Evolutionary conservation across 2,888 invertebrate genomes (phyloP), one percentile per base, ranked within the genome.

Genomic region (Eubasilissa splendida): DNA sequence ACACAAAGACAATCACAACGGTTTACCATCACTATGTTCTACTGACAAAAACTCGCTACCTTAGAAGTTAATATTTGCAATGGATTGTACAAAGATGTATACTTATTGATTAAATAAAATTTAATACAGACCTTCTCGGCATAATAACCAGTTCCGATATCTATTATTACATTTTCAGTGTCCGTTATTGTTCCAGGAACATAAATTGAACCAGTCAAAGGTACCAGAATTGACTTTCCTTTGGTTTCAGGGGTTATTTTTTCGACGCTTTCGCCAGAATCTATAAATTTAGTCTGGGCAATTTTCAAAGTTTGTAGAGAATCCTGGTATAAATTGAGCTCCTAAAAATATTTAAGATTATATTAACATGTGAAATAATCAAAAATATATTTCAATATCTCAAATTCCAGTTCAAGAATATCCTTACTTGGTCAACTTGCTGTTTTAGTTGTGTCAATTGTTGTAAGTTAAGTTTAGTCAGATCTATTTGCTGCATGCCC

Each of bases 141-240:
- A 90, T 96, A 99, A 88, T 99, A 99, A 83, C 99, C 98, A 76
- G 99, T 99, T 75, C 99, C 99, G 86, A 99, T 95, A 88, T 99
- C 99, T 84, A 99, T 95, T 53, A 99, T 91, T 76, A 98, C 97
- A 87, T 95, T 95, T 77, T 96, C 93, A 54, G 95, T 93, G 86
- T 98, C 95, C 82, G 93, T 92, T 80, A 99, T 91, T 85, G 93
- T 93, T 2, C 99, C 99, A 60, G 97, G 96, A 63, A 99, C 98
- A 90, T 99, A 99, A 96, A 99, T 97, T 85, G 99, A 99, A 85
- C 97, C 96, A 12, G 99, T 98, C 12, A 99, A 91, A 1, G 99
- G 99, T 14, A 99, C 98, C 31, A 99, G 90, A 84, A 99, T 95
- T 80, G 95, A 93, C 86, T 95, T 96, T 85, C 96, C 96, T 86